phyloP scores from a whole-genome alignment of 2,797 vertebrate genomes.

The Thaleichthys pacificus region DNA sequence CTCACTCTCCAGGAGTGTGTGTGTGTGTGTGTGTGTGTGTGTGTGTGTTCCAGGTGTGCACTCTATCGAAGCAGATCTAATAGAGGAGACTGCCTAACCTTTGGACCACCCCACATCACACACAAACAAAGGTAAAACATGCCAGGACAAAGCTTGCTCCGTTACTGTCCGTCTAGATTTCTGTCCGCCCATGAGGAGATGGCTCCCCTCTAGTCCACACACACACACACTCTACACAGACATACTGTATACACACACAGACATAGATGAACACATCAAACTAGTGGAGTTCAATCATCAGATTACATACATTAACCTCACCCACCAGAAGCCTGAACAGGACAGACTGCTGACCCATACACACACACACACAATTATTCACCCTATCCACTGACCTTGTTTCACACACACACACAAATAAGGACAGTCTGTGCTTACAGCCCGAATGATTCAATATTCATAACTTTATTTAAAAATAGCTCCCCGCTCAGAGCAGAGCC shows the following conservation, averaged over 20 bases:
- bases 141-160: too few species aligned
- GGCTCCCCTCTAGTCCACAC: background rate
- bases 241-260: background rate
- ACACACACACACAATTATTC: conserved; percentile 11
- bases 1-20: background rate
- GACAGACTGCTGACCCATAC: background rate
- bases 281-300: too few species aligned
- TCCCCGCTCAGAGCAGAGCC: conserved; percentile 6
- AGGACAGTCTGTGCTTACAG: conserved; percentile 19
- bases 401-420: background rate
- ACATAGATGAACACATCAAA: background rate
- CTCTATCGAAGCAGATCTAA: too few species aligned
- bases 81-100: too few species aligned
- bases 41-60: background rate
- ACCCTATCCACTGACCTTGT: too few species aligned
- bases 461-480: conserved; percentile 53
- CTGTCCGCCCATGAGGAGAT: too few species aligned
- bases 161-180: too few species aligned
- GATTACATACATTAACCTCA: too few species aligned
- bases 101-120: too few species aligned
- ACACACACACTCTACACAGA: conserved; percentile 21
- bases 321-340: too few species aligned
- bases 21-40: conserved; percentile 6
- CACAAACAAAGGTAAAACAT: too few species aligned
- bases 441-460: conserved; percentile 58